Conservation (phyloP, 2,888 invertebrate species). For the Myopa testacea region DNA sequence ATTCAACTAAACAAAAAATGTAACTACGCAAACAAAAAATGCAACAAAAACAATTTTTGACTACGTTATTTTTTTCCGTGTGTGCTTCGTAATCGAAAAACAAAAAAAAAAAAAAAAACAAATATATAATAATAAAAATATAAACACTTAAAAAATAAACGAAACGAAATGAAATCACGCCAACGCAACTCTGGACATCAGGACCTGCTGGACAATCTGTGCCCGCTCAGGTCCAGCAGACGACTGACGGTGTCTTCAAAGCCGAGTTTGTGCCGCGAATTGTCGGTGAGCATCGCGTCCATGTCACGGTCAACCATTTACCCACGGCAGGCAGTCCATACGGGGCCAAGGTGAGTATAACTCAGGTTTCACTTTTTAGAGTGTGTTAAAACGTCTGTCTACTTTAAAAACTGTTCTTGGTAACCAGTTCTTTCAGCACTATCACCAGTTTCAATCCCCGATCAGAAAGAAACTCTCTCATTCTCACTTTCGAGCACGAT, state of each 20-base stretch:
- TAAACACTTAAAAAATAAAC: slow-evolving; percentile 32
- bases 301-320: slow-evolving; percentile 83
- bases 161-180: slow-evolving; percentile 44
- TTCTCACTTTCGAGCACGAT: background rate
- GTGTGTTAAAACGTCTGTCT: too few species aligned
- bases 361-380: too few species aligned
- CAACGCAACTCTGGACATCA: slow-evolving; percentile 61
- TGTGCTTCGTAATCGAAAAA: slow-evolving; percentile 37
- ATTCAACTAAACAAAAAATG: slow-evolving; percentile 44
- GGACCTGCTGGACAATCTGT: slow-evolving; percentile 93
- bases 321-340: slow-evolving; percentile 94
- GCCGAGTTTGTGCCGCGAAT: slow-evolving; percentile 93
- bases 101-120: slow-evolving; percentile 47
- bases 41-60: slow-evolving; percentile 49
- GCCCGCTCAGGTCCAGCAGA: slow-evolving; percentile 88
- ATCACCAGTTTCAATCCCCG: background rate
- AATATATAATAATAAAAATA: slow-evolving; percentile 34
- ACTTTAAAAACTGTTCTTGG: too few species aligned
- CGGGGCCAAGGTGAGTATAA: slow-evolving; percentile 79
- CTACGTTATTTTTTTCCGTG: slow-evolving; percentile 43
- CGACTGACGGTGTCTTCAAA: slow-evolving; percentile 83
- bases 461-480: too few species aligned
- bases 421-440: background rate
- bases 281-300: slow-evolving; percentile 92
- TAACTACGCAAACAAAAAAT: slow-evolving; percentile 52